Percentiles rank a stretch among this genome's conserved stretches.
phyloP scores from a whole-genome alignment of 2,113 vertebrate genomes.

The Cochlearius cochlearius region DNA sequence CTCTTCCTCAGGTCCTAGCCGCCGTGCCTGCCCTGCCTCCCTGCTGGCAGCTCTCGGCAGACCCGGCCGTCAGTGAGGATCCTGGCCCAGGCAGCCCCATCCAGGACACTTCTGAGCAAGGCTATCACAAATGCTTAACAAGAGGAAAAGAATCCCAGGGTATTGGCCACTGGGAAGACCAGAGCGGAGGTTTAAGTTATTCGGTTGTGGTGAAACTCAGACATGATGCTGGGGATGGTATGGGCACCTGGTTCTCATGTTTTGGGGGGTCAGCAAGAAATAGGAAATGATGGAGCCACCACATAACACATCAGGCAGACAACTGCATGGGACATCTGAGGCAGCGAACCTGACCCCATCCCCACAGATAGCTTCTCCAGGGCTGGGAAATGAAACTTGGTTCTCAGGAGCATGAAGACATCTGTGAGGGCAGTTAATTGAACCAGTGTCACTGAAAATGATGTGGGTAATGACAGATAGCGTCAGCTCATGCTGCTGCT shows the following conservation, averaged over 20 bases:
- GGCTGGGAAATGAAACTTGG: background rate
- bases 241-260: accelerated
- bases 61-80: background rate
- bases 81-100: background rate
- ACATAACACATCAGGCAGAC: background rate
- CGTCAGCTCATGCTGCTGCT: background rate
- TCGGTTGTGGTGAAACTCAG: background rate
- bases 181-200: background rate
- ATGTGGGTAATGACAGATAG: constrained; percentile 35
- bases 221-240: background rate
- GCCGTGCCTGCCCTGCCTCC: accelerated
- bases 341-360: background rate
- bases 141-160: background rate
- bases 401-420: background rate
- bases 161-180: accelerated
- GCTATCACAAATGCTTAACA: background rate
- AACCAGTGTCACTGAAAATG: constrained; percentile 20
- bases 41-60: background rate
- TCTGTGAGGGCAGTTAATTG: constrained; percentile 20
- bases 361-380: background rate
- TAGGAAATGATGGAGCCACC: background rate
- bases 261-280: background rate
- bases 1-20: background rate
- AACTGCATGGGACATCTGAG: background rate
- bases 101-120: background rate